Evolutionary conservation across 2,888 invertebrate species (phyloP).

Genomic region (Oxycera nigricornis): DNA sequence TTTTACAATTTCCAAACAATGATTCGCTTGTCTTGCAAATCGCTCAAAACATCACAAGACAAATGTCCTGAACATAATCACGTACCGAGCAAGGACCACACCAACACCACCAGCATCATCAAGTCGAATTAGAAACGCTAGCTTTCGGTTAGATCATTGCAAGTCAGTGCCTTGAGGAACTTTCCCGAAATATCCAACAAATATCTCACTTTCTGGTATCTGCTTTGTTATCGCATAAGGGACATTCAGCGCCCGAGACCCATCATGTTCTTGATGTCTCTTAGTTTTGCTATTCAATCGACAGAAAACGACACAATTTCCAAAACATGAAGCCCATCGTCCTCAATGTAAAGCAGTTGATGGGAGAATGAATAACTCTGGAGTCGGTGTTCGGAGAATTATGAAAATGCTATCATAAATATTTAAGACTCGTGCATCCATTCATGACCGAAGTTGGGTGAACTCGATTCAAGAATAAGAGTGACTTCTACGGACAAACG

Average conservation of each 20-base stretch:
- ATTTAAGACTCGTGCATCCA: constrained; percentile 18
- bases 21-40: constrained; percentile 37
- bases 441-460: not conserved
- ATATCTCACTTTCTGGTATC: constrained; percentile 31
- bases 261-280: constrained; percentile 30
- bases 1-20: constrained; percentile 12
- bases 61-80: constrained; percentile 37
- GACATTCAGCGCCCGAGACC: constrained; percentile 25
- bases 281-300: constrained; percentile 39
- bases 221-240: constrained; percentile 33
- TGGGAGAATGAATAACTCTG: constrained; percentile 24
- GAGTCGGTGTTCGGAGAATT: constrained; percentile 17
- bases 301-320: constrained; percentile 37
- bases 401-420: constrained; percentile 38
- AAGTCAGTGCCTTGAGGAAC: not conserved
- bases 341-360: constrained; percentile 4
- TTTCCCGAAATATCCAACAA: constrained; percentile 8
- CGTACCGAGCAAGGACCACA: constrained; percentile 10
- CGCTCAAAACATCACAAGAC: constrained; percentile 22
- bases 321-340: constrained; percentile 25
- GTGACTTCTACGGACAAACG: not conserved
- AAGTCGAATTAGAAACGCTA: not conserved
- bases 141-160: constrained; percentile 18
- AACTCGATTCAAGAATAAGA: not conserved
- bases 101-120: not conserved